Conservation (phyloP, 2,888 invertebrate species). For the Leucophenga montana region DNA sequence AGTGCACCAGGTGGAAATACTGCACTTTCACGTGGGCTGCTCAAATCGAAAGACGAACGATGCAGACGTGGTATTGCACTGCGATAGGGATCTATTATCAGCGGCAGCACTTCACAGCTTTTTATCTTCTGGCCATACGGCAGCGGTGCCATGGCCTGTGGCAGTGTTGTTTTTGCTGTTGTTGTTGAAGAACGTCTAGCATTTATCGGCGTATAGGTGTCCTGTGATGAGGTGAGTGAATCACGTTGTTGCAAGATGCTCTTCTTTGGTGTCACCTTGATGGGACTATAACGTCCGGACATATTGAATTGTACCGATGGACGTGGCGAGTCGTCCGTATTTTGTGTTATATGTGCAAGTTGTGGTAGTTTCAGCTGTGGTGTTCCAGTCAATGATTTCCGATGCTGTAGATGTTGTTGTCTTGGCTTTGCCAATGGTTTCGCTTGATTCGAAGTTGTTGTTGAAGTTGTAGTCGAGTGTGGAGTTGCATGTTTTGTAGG, state of each 20-base stretch:
- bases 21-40: conserved; percentile 45
- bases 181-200: conserved; percentile 41
- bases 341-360: conserved; percentile 30
- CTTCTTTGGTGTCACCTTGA: conserved; percentile 63
- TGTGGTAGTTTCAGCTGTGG: conserved; percentile 56
- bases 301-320: conserved; percentile 72
- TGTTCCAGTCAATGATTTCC: conserved; percentile 61
- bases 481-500: conserved; percentile 41
- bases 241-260: conserved; percentile 69
- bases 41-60: conserved; percentile 62
- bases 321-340: conserved; percentile 67
- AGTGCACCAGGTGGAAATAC: conserved; percentile 62
- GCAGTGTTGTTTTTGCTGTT: conserved; percentile 29
- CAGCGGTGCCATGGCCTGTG: conserved; percentile 20
- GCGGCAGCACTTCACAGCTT: conserved; percentile 67
- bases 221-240: conserved; percentile 63
- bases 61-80: conserved; percentile 66
- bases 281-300: conserved; percentile 63
- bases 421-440: conserved; percentile 53
- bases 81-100: conserved; percentile 65
- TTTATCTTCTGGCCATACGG: conserved; percentile 53
- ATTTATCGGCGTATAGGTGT: conserved; percentile 54
- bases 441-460: conserved; percentile 41
- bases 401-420: conserved; percentile 34
- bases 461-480: conserved; percentile 54